phyloP scores from a whole-genome alignment of 2,888 invertebrate genomes.

The Drosophila eohydei region DNA sequence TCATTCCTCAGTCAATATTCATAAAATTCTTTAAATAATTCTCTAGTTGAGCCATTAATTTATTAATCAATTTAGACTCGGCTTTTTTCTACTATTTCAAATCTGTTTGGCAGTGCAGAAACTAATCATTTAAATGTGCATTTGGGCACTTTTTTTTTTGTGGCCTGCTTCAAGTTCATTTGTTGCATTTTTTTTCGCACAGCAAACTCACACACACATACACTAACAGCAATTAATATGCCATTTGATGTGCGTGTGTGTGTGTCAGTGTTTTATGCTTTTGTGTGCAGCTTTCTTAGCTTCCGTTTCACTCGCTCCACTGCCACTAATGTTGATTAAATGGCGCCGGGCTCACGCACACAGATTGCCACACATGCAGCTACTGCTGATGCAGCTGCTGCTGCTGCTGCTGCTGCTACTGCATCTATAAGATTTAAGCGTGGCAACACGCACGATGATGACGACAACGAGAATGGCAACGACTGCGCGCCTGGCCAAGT shows the following conservation, averaged over 20 bases:
- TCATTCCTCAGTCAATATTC: no score
- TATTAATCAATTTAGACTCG: conserved; percentile 10
- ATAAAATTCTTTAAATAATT: not conserved
- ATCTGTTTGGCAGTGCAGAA: conserved; percentile 23
- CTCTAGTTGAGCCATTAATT: conserved; percentile 1
- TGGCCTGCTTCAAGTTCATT: conserved; percentile 64
- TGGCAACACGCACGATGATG: conserved; percentile 33
- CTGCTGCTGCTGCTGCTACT: conserved; percentile 13
- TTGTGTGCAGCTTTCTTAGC: conserved; percentile 24
- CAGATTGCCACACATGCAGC: conserved; percentile 29
- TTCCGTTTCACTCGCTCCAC: conserved; percentile 24
- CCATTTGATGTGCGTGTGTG: conserved; percentile 52
- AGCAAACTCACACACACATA: conserved; percentile 41
- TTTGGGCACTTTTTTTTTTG: conserved; percentile 36
- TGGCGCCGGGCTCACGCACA: conserved; percentile 62
- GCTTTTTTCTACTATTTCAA: not conserved
- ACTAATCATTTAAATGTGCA: conserved; percentile 62
- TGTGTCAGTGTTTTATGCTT: not conserved
- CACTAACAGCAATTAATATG: conserved; percentile 68
- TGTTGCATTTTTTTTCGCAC: conserved; percentile 22
- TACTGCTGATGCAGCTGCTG: conserved; percentile 11
- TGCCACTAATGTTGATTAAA: conserved; percentile 79
- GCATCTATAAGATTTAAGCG: conserved; percentile 28
- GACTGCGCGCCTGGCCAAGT: conserved; percentile 24
- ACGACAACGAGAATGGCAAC: conserved; percentile 26